These are phyloP conservation scores for Passer domesticus DNA, from an alignment of 2,113 vertebrate genomes.

Conservation along the genomic window DNA sequence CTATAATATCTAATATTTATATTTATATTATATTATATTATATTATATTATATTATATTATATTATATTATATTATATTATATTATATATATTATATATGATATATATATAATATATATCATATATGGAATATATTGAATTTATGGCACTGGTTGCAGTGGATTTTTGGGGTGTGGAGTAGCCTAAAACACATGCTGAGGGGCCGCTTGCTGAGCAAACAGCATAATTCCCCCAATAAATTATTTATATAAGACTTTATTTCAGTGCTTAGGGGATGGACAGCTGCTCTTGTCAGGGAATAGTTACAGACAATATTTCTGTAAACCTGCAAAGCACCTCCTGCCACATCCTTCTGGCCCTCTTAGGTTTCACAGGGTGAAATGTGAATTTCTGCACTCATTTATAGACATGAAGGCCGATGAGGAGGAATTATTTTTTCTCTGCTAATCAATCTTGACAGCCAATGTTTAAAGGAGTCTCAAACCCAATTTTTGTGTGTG, in stretches of 20 bases:
- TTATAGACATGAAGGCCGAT: accelerated
- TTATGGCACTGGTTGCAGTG: neutral
- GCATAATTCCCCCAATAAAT: neutral
- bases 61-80: too few species aligned
- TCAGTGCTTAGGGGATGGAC: neutral
- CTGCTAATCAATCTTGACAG: neutral
- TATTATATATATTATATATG: too few species aligned
- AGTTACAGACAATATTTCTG: neutral
- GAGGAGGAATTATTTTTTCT: neutral
- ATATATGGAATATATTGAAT: neutral
- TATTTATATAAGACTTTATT: neutral
- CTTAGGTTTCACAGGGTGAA: neutral
- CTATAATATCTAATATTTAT: too few species aligned
- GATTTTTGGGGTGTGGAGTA: neutral
- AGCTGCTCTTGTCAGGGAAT: neutral
- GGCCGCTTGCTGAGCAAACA: neutral
- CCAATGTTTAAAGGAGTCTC: neutral
- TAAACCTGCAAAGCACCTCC: neutral
- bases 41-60: too few species aligned
- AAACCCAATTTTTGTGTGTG: neutral
- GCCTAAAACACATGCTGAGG: accelerated
- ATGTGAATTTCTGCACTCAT: neutral
- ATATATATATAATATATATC: too few species aligned
- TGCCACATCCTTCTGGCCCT: neutral
- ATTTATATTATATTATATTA: too few species aligned